Percentiles rank a stretch among this genome's conserved stretches.
These are phyloP conservation scores for Monopis laevigella DNA, from an alignment of 2,888 invertebrate genomes.

Conservation along the genomic window DNA sequence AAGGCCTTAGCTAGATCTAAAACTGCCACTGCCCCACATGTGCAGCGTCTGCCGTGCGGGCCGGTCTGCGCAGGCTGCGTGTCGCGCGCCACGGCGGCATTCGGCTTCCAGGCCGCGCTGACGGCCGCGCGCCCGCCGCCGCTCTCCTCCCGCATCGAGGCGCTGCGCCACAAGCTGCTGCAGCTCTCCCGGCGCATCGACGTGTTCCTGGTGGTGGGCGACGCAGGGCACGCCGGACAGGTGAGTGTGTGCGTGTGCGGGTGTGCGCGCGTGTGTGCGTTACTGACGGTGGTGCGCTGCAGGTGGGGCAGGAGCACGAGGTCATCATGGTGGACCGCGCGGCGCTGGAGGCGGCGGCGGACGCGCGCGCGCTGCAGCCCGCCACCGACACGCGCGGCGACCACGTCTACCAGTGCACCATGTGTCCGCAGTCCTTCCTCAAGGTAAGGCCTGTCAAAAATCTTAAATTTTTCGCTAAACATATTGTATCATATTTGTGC, in stretches of 20 bases:
- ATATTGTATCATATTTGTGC: no score
- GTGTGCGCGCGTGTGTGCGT: neutral
- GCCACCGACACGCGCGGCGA: conserved; percentile 81
- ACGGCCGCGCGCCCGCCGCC: neutral
- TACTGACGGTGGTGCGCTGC: conserved; percentile 70
- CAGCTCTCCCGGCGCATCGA: conserved; percentile 35
- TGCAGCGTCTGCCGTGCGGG: conserved; percentile 48
- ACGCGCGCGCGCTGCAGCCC: conserved; percentile 76
- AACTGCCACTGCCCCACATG: no score
- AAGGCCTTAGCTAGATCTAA: no score
- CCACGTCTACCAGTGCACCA: conserved; percentile 36
- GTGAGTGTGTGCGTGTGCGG: neutral
- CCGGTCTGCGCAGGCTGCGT: conserved; percentile 41
- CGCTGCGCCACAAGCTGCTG: conserved; percentile 21
- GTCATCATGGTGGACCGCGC: conserved; percentile 82
- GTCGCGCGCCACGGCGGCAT: conserved; percentile 39
- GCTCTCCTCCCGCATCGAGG: neutral
- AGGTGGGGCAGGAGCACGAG: conserved; percentile 88
- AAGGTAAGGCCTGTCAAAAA: conserved; percentile 33
- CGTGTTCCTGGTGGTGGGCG: conserved; percentile 55
- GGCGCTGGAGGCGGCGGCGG: conserved; percentile 86
- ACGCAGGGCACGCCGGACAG: no score
- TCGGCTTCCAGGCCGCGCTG: conserved; percentile 34
- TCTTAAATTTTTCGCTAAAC: no score
- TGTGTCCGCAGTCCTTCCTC: conserved; percentile 46